phyloP scores from a whole-genome alignment of 2,888 invertebrate genomes.

The Machimus atricapillus region DNA sequence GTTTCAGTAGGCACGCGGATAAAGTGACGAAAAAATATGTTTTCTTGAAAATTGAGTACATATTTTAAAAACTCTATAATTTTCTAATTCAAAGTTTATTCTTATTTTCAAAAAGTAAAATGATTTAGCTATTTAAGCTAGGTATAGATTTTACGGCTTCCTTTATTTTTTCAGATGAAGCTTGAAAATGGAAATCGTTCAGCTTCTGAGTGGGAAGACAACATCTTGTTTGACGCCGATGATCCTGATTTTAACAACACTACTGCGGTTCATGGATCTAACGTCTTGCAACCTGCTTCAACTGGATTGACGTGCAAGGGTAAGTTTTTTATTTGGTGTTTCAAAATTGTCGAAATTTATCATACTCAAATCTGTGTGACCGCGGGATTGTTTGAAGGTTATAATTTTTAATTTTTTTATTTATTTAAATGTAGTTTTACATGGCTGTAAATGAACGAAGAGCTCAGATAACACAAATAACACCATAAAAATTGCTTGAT shows the following conservation, averaged over 20 bases:
- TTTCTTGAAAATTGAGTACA: too few relatives aligned
- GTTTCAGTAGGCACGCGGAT: too few relatives aligned
- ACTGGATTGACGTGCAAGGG: slow-evolving; percentile 41
- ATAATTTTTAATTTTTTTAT: too few relatives aligned
- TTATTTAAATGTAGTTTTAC: too few relatives aligned
- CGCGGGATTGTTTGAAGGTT: too few relatives aligned
- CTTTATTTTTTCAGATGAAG: slow-evolving; percentile 15
- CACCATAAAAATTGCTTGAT: too few relatives aligned
- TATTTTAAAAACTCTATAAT: too few relatives aligned
- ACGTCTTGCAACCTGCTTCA: slow-evolving; percentile 50
- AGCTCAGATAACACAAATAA: too few relatives aligned
- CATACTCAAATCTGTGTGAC: background rate
- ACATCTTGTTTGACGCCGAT: slow-evolving; percentile 60
- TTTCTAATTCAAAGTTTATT: too few relatives aligned
- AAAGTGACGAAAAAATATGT: too few relatives aligned
- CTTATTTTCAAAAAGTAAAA: background rate
- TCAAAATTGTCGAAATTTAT: background rate
- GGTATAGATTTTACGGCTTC: background rate
- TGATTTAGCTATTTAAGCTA: background rate
- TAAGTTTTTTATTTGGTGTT: slow-evolving; percentile 33
- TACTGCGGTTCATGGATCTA: slow-evolving; percentile 49
- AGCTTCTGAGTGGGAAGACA: slow-evolving; percentile 61
- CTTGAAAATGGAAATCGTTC: slow-evolving; percentile 21
- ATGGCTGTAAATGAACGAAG: too few relatives aligned
- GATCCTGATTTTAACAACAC: slow-evolving; percentile 60